These are phyloP conservation scores for Argyresthia albistria DNA, from an alignment of 2,888 invertebrate species.

Conservation along the genomic window DNA sequence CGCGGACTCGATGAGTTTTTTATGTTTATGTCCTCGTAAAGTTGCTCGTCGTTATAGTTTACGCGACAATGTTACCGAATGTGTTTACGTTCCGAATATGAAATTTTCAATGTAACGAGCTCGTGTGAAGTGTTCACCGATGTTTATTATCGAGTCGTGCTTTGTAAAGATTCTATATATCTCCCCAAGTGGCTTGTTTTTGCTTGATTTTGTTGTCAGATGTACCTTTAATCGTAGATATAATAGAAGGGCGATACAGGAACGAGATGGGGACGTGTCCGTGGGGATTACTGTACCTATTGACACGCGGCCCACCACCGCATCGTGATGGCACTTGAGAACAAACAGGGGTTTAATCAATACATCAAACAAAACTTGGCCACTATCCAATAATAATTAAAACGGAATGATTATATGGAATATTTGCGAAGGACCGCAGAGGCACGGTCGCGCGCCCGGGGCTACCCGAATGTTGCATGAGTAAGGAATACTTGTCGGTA, in stretches of 20 bases:
- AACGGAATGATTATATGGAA: constrained; percentile 67
- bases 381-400: constrained; percentile 69
- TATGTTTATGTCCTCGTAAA: constrained; percentile 65
- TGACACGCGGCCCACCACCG: constrained; percentile 32
- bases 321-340: constrained; percentile 45
- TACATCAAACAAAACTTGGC: constrained; percentile 69
- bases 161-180: constrained; percentile 7
- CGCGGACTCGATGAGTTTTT: constrained; percentile 55
- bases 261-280: background rate
- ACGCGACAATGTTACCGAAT: constrained; percentile 51
- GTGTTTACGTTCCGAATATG: constrained; percentile 49
- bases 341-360: constrained; percentile 69
- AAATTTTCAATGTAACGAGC: constrained; percentile 48
- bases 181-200: background rate
- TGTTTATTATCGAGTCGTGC: constrained; percentile 33
- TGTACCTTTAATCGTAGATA: no score
- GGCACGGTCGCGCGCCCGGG: constrained; percentile 29
- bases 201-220: background rate
- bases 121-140: constrained; percentile 17
- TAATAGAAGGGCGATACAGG: no score
- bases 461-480: constrained; percentile 29
- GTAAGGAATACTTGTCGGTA: constrained; percentile 27
- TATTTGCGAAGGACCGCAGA: constrained; percentile 66
- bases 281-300: constrained; percentile 22
- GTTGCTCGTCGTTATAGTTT: constrained; percentile 47